Conservation (phyloP, 2,113 vertebrate genomes). For the Scartelaos histophorus region DNA sequence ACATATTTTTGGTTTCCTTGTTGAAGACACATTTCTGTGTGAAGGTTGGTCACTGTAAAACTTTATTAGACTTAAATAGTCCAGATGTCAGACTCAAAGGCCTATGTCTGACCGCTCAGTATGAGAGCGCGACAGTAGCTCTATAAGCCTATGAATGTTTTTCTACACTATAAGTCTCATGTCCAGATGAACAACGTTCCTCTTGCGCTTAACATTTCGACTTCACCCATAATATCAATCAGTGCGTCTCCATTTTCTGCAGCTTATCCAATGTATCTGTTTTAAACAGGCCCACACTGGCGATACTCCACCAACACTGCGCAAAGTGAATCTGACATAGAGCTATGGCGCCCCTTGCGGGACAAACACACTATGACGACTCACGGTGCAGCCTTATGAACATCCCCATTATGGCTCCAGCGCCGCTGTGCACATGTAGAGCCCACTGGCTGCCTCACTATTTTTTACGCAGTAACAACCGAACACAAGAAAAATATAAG, state of each 20-base stretch:
- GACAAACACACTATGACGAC: fast-evolving
- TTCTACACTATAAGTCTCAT: neutral
- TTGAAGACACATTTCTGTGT: too few relatives aligned
- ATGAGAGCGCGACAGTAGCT: neutral
- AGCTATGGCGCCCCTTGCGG: constrained; percentile 42
- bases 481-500: too few relatives aligned
- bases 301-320: neutral
- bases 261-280: neutral
- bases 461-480: too few relatives aligned
- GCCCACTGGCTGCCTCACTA: too few relatives aligned
- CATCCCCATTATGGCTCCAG: too few relatives aligned
- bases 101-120: neutral
- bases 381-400: neutral
- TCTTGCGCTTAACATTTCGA: neutral
- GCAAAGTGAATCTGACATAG: neutral
- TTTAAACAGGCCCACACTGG: neutral
- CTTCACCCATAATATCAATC: neutral
- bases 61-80: too few relatives aligned
- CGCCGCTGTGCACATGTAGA: too few relatives aligned
- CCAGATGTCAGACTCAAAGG: too few relatives aligned
- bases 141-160: neutral
- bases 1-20: too few relatives aligned
- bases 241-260: neutral
- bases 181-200: neutral
- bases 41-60: too few relatives aligned